Evolutionary conservation across 2,113 vertebrate genomes (phyloP).

Genomic region (Himantopus leucocephalus): DNA sequence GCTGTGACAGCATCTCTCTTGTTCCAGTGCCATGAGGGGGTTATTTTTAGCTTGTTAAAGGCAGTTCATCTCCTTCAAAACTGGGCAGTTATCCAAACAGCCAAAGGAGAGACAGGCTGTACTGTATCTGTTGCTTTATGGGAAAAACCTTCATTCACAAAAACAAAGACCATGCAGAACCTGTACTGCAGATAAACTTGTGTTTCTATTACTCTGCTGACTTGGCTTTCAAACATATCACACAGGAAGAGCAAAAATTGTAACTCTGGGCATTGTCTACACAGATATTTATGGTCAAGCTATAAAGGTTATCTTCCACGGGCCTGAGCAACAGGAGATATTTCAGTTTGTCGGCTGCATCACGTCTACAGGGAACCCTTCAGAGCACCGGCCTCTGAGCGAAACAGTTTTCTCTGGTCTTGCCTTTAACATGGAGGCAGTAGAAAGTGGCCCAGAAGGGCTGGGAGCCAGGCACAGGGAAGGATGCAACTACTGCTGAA

Average conservation of each 20-base stretch:
- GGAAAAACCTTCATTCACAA: slow-evolving; percentile 67
- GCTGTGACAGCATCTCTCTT: slow-evolving; percentile 44
- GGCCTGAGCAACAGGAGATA: not conserved
- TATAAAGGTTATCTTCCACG: slow-evolving; percentile 14
- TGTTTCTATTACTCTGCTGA: not conserved
- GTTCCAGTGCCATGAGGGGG: slow-evolving; percentile 36
- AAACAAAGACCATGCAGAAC: slow-evolving; percentile 23
- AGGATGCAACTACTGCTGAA: accelerated
- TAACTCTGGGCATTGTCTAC: not conserved
- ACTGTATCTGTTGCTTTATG: slow-evolving; percentile 54
- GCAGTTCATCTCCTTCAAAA: slow-evolving; percentile 69
- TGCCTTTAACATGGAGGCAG: not conserved
- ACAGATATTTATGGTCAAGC: not conserved
- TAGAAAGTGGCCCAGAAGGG: not conserved
- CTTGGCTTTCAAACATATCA: not conserved
- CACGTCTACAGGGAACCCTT: not conserved
- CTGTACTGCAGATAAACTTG: not conserved
- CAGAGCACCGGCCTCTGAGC: not conserved
- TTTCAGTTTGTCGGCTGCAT: not conserved
- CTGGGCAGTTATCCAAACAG: slow-evolving; percentile 68
- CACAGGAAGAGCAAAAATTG: not conserved
- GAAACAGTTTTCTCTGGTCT: not conserved
- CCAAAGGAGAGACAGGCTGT: slow-evolving; percentile 66
- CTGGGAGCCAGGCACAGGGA: not conserved
- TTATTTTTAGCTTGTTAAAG: slow-evolving; percentile 67